phyloP scores from a whole-genome alignment of 2,888 invertebrate genomes.

The Ichneumoninae sp. region DNA sequence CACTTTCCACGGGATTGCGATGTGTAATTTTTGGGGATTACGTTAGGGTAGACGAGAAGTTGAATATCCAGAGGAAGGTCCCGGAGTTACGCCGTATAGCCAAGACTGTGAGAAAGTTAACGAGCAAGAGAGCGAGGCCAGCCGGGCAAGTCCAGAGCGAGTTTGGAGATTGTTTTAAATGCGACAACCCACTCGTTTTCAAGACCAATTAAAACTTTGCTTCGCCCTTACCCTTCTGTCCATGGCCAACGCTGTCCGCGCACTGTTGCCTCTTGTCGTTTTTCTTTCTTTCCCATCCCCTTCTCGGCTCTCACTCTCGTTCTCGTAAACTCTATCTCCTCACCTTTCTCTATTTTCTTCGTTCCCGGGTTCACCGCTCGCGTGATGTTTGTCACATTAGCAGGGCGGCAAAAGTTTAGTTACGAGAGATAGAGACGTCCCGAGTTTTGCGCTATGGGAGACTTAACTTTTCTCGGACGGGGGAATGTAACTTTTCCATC shows the following conservation, averaged over 20 bases:
- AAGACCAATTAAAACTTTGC: constrained; percentile 81
- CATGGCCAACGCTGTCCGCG: constrained; percentile 38
- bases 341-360: constrained; percentile 47
- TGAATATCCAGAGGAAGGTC: constrained; percentile 18
- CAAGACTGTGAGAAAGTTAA: constrained; percentile 29
- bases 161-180: constrained; percentile 79
- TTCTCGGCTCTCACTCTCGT: constrained; percentile 61
- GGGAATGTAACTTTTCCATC: constrained; percentile 68
- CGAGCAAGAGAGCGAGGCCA: constrained; percentile 55
- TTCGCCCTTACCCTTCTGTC: constrained; percentile 47
- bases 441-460: constrained; percentile 27
- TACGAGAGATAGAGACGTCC: constrained; percentile 71
- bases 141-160: constrained; percentile 68
- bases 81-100: constrained; percentile 6
- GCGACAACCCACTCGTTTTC: constrained; percentile 79
- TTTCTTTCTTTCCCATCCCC: constrained; percentile 42
- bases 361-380: constrained; percentile 43
- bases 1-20: not conserved
- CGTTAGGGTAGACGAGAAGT: constrained; percentile 33
- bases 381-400: constrained; percentile 78
- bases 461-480: constrained; percentile 58
- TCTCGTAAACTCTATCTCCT: constrained; percentile 46
- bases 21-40: constrained; percentile 7
- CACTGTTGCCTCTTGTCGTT: constrained; percentile 47
- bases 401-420: constrained; percentile 69